Base-by-base conservation (phyloP, 2,797 vertebrate species). In the Anguilla megastoma region DNA sequence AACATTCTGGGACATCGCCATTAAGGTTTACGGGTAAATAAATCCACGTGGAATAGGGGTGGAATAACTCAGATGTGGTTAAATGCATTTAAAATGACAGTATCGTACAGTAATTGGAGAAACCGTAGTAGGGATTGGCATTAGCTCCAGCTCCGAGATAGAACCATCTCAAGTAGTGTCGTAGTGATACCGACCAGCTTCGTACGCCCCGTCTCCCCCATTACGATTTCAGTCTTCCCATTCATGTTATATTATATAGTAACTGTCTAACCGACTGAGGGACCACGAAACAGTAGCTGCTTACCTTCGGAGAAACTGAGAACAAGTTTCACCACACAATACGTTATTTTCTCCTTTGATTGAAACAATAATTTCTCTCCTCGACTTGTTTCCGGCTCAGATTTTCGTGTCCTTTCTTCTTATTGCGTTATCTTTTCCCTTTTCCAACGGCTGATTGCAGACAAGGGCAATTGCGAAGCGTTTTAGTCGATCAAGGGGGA, bases 251-350 rank as follows among this genome's bases (percentile, higher is more conserved):
- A 63, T 63, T 84, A 27, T 66, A 58, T 87, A 74, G 86, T 79
- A 84, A 83, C 36, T 80, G 76, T 45, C 76, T 80, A 48, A 41
- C 48, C 10, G 45, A 45, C 63, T 82, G 1, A 54, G 45, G 5
- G 33, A 71, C 87, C 82, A 82, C 80, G 30, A 69, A 85, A 12
- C 58, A 45, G 60, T 14, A 52, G 45, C 60, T 74, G 4, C 87
- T 88, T 88, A 88, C 87, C 87, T 88, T 71, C n/a, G 56, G 41
- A 52, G 82, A 82, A 88, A 8, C 60, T 27, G 60, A 84, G 63
- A 88, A 12, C 80, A 36, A 45, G 60, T 71, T 82, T 84, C 82
- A 82, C 87, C 48, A 50, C 7, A 60, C 45, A 84, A 84, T 12
- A 12, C 83, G 27, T 14, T 58, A 12, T 52, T 30, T 2, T 41